Evolutionary conservation across 2,888 invertebrate genomes (phyloP), one percentile per base, ranked within the genome.

Genomic region (Tipula helvola): DNA sequence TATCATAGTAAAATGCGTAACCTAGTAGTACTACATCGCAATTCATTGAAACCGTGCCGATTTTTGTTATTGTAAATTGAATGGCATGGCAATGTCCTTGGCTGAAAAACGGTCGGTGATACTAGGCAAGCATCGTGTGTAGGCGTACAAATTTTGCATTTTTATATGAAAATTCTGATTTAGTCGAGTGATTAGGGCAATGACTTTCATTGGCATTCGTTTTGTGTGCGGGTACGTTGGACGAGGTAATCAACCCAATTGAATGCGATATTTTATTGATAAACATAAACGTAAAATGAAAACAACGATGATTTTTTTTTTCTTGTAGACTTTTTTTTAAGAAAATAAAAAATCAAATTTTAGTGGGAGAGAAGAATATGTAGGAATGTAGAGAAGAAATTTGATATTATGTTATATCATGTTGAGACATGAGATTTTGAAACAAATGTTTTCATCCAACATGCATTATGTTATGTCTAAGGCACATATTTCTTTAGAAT

Each of bases 21-120:
- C 10, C 28, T 57, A 28, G 52, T 16, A 44, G 8, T 12, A 44
- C 3, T 1, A 44, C 44, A 7, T n/a, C n/a, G 1, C 52, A 52
- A 52, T 28, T 28, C 28, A 71, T 57, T 57, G 57, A 28, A 71
- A 71, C 28, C 12, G 71, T 28, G 52, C 86, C n/a, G 13, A 28
- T 36, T 52, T 8, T 52, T 86, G 52, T 36, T 86, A 36, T 44
- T 86, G 36, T 36, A 86, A 36, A 39, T 52, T 71, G 85, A 83
- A 87, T 87, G 83, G 83, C 87, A 86, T 90, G 90, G 89, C 91
- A 91, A 91, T 91, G 90, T 91, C 91, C 91, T 91, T 91, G 91
- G 90, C 90, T 90, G 90, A 90, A 91, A 91, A 91, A 91, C 91
- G 89, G 91, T 91, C 91, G 90, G 88, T 87, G 87, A 87, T 88